Evolutionary conservation across 2,113 vertebrate genomes (phyloP).

Genomic region (Cyphomyrus plagiostoma): DNA sequence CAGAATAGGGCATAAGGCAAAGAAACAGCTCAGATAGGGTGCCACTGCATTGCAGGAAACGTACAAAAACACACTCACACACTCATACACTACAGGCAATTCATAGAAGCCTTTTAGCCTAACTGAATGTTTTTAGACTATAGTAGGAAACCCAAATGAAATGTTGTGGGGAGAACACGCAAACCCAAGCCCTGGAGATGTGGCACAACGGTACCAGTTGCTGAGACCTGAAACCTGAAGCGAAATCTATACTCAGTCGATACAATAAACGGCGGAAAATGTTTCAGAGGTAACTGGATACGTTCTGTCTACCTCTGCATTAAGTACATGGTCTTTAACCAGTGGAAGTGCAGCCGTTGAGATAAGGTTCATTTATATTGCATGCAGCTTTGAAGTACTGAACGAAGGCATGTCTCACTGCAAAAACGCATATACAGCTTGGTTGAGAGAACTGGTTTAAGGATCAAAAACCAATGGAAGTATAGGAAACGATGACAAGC

Average conservation of each 20-base stretch:
- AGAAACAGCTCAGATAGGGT: background rate
- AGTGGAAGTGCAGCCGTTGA: background rate
- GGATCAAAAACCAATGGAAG: conserved; percentile 27
- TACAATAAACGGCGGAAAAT: background rate
- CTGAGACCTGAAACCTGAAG: conserved; percentile 10
- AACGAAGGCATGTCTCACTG: conserved; percentile 7
- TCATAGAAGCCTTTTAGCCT: background rate
- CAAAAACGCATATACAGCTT: conserved; percentile 21
- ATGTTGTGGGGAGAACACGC: background rate
- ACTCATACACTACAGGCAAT: background rate
- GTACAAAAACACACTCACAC: background rate
- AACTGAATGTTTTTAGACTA: background rate
- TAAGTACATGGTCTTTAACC: background rate
- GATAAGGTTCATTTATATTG: background rate
- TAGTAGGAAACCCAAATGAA: background rate
- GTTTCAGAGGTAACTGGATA: background rate
- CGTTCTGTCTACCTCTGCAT: background rate
- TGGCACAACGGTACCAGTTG: background rate
- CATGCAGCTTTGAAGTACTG: background rate
- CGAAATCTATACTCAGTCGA: background rate
- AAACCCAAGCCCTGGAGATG: background rate
- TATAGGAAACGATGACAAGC: background rate
- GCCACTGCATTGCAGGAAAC: background rate
- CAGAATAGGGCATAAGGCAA: background rate
- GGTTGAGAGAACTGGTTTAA: conserved; percentile 23